Evolutionary conservation across 2,113 vertebrate genomes (phyloP).

Genomic region (Okapia johnstoni): DNA sequence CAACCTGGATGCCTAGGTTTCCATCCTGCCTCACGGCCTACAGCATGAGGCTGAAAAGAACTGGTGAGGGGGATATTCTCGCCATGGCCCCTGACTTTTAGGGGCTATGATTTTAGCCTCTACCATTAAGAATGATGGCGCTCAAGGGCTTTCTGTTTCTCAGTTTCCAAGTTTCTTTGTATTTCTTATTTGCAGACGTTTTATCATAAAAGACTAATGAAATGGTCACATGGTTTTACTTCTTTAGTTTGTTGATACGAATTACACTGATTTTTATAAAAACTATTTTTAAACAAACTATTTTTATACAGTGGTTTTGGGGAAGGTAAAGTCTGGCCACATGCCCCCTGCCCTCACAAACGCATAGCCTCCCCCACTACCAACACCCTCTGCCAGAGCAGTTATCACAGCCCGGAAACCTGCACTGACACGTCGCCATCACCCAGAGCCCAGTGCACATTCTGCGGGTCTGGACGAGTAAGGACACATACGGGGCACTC

Average conservation of each 20-base stretch:
- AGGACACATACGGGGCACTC: not conserved
- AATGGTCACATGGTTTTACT: not conserved
- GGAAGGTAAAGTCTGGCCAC: not conserved
- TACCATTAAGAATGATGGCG: not conserved
- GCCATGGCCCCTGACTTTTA: too few species aligned
- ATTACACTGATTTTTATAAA: not conserved
- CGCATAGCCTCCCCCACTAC: not conserved
- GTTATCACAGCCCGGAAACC: rapidly evolving
- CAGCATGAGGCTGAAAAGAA: not conserved
- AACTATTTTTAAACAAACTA: not conserved
- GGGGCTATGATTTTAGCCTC: not conserved
- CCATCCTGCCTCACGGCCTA: not conserved
- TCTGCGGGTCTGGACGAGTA: too few species aligned
- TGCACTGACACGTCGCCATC: rapidly evolving
- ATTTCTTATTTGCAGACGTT: not conserved
- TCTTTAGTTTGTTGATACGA: not conserved
- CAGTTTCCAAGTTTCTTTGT: not conserved
- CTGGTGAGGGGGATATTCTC: not conserved
- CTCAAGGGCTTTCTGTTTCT: not conserved
- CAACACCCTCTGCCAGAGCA: not conserved
- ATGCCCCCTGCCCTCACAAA: not conserved
- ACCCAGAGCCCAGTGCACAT: not conserved
- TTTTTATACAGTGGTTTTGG: too few species aligned
- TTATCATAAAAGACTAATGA: not conserved
- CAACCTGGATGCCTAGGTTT: not conserved